Percentiles rank a stretch among this genome's conserved stretches.
phyloP scores from a whole-genome alignment of 2,113 vertebrate genomes.

The Gymnorhina tibicen region DNA sequence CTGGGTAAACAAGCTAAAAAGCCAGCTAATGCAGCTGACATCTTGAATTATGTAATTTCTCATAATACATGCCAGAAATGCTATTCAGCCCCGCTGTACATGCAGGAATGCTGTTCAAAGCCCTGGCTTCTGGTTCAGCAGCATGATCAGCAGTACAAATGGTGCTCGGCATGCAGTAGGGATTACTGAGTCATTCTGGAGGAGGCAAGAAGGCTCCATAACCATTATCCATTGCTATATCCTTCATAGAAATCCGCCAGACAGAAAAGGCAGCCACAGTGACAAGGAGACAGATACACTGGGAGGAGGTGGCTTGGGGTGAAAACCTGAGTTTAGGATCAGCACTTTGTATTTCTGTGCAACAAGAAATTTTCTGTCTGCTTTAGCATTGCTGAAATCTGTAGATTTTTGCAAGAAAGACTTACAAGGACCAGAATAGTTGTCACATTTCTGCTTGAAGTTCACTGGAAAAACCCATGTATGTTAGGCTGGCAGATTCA shows the following conservation, averaged over 20 bases:
- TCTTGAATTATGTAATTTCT: conserved; percentile 22
- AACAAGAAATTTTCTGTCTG: not conserved
- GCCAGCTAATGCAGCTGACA: conserved; percentile 25
- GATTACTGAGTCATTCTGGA: not conserved
- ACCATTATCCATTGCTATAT: not conserved
- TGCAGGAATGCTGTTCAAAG: not conserved
- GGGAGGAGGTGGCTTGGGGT: not conserved
- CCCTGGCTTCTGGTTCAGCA: not conserved
- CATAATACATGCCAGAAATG: not conserved
- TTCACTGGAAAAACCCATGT: not conserved
- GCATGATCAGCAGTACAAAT: not conserved
- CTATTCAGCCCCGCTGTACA: not conserved
- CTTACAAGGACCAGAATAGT: not conserved
- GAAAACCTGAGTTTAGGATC: not conserved
- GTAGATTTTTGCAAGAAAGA: not conserved
- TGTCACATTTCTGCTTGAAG: not conserved
- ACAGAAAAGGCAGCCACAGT: not conserved
- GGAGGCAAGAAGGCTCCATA: not conserved
- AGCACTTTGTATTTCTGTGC: not conserved
- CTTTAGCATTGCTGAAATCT: not conserved
- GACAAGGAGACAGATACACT: not conserved
- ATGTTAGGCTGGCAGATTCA: not conserved
- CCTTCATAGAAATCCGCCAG: not conserved
- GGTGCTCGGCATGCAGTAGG: not conserved
- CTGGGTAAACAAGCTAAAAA: conserved; percentile 11